A percentile compares a stretch with the other conserved stretches of the same genome.
Conservation (phyloP, 2,888 invertebrate species). For the Drosophila anomalata region DNA sequence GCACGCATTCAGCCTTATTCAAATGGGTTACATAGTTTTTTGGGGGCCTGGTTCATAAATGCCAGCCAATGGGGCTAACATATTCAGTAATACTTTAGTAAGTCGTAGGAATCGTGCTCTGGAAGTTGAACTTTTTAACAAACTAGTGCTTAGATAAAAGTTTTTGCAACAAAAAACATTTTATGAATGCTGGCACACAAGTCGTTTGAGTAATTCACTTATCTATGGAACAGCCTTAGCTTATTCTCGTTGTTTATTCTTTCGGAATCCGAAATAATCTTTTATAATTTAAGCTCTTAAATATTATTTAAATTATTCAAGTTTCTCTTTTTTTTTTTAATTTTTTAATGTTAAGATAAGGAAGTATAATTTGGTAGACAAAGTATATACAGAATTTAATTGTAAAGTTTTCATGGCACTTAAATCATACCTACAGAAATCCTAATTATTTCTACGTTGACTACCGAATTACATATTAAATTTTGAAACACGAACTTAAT, state of each 20-base stretch:
- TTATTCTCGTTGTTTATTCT: too few species aligned
- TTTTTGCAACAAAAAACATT: background rate
- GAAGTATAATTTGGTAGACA: background rate
- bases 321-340: too few species aligned
- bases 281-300: too few species aligned
- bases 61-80: background rate
- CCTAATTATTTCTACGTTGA: background rate
- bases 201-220: constrained; percentile 2
- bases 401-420: background rate
- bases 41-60: background rate
- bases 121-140: background rate
- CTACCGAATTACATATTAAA: background rate
- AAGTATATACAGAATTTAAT: background rate
- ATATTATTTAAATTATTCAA: too few species aligned
- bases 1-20: constrained; percentile 37
- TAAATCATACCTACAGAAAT: background rate
- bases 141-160: background rate
- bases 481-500: background rate
- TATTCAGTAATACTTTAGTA: background rate
- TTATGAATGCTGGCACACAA: background rate
- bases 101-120: background rate
- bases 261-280: too few species aligned
- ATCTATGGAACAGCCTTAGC: too few species aligned
- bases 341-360: too few species aligned
- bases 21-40: constrained; percentile 2